Evolutionary conservation across 2,888 invertebrate genomes (phyloP), one percentile per base, ranked within the genome.

Genomic region (Thymelicus sylvestris): DNA sequence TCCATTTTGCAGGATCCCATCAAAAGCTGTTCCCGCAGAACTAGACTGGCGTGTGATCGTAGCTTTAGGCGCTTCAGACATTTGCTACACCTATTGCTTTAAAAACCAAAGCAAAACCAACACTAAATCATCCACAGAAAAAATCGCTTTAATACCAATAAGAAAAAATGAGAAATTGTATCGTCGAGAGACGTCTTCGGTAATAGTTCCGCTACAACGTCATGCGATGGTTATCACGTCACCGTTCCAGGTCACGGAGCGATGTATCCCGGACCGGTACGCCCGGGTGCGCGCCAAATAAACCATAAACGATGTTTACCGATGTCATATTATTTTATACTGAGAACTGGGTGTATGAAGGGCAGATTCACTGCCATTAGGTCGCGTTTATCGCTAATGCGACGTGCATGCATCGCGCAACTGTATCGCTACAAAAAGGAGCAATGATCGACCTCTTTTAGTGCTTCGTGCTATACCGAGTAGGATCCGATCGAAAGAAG

Each of bases 171-270:
- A 24, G 24, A 2, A 24, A 19, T 24, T 8, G 24, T 24, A 55
- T 55, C 55, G 12, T 19, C 3, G 12, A 55, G 55, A 19, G 15
- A 55, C 55, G 55, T 55, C 24, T 52, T 55, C 55, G 55, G 24
- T 55, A 55, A 55, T 19, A 19, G 24, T 19, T 19, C 24, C 19
- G 10, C 8, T 19, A 19, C 19, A 19, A 15, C n/a, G 50, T 52
- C 52, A 19, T 13, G 57, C 24, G 66, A 59, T 66, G 41, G n/a
- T 66, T 66, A 57, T 57, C 66, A 19, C 19, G 19, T 19, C 8
- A 10, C 41, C 5, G 31, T 66, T 66, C 57, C 57, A 47, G 66
- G 66, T 66, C 66, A 66, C 47, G 39, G 31, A 24, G 57, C 57
- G 55, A 57, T 57, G 8, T 66, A 13, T 66, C 66, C 57, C 65